Percentiles rank a stretch among this genome's conserved stretches.
These are phyloP conservation scores for Mungos mungo DNA, from an alignment of 2,113 vertebrate species.

Conservation along the genomic window DNA sequence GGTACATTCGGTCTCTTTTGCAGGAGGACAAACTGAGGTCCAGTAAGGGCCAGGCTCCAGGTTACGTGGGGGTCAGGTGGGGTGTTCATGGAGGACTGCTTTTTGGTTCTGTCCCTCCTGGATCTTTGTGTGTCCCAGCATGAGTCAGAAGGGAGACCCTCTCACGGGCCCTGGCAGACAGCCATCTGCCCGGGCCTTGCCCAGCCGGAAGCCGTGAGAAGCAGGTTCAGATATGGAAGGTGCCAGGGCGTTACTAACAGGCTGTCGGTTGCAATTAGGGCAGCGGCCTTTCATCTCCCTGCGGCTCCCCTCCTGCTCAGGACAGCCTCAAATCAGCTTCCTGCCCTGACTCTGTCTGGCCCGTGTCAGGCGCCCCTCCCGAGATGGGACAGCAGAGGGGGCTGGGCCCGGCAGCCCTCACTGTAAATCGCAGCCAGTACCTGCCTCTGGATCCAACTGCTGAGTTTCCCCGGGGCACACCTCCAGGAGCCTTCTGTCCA, in stretches of 20 bases:
- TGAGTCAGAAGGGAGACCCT: neutral
- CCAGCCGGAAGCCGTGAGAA: slow-evolving; percentile 55
- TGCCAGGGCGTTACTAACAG: slow-evolving; percentile 56
- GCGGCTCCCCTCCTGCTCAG: slow-evolving; percentile 70
- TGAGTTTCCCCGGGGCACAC: slow-evolving; percentile 84
- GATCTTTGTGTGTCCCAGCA: neutral
- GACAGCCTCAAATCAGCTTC: slow-evolving; percentile 56
- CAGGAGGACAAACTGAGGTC: neutral
- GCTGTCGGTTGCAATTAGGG: slow-evolving; percentile 75
- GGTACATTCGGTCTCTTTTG: neutral
- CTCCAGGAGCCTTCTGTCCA: slow-evolving; percentile 83
- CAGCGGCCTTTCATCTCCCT: slow-evolving; percentile 73
- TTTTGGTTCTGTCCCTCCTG: neutral
- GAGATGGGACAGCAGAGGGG: neutral
- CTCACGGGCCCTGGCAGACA: neutral
- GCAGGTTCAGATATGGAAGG: slow-evolving; percentile 65
- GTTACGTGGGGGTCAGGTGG: neutral
- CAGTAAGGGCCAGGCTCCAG: neutral
- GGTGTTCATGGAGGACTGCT: fast-evolving
- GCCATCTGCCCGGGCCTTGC: slow-evolving; percentile 35
- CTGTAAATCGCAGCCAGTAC: fast-evolving
- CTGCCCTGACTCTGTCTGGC: neutral
- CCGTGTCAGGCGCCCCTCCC: neutral
- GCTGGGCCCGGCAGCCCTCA: neutral
- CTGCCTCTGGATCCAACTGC: slow-evolving; percentile 73